Evolutionary conservation across 2,797 vertebrate species (phyloP).

Genomic region (Decapterus maruadsi): DNA sequence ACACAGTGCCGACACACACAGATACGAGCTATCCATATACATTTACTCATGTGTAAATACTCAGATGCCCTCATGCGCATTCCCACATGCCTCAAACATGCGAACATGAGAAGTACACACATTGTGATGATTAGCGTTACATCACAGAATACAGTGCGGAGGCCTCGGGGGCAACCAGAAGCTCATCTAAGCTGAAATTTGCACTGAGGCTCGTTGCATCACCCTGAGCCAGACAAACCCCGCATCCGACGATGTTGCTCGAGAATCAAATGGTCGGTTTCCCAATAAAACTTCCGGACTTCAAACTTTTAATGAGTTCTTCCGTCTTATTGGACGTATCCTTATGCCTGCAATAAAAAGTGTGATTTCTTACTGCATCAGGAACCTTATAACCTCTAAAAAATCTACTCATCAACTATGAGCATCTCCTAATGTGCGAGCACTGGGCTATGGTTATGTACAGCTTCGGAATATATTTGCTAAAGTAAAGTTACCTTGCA

Average conservation of each 20-base stretch:
- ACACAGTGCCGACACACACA: conserved; percentile 29
- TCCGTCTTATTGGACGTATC: conserved; percentile 17
- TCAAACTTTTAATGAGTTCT: conserved; percentile 23
- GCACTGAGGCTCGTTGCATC: conserved; percentile 24
- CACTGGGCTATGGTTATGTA: background rate
- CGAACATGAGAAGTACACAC: conserved; percentile 26
- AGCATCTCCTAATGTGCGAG: conserved; percentile 8
- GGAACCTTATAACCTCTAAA: conserved; percentile 8
- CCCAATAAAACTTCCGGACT: conserved; percentile 11
- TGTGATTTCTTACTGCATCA: background rate
- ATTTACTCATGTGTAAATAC: conserved; percentile 33
- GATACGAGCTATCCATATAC: conserved; percentile 25
- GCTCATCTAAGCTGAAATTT: conserved; percentile 39
- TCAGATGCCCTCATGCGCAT: conserved; percentile 22
- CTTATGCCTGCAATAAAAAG: background rate
- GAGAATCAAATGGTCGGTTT: conserved; percentile 26
- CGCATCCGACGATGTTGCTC: background rate
- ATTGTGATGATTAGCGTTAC: conserved; percentile 49
- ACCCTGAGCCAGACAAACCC: conserved; percentile 17
- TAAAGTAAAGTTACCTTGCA: background rate
- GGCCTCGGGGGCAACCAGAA: conserved; percentile 21
- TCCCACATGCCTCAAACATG: conserved; percentile 32
- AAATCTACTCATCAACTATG: conserved; percentile 1
- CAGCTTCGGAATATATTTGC: background rate
- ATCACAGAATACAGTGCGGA: conserved; percentile 17